phyloP scores from a whole-genome alignment of 1,140 invertebrate species.

The Artemia franciscana region DNA sequence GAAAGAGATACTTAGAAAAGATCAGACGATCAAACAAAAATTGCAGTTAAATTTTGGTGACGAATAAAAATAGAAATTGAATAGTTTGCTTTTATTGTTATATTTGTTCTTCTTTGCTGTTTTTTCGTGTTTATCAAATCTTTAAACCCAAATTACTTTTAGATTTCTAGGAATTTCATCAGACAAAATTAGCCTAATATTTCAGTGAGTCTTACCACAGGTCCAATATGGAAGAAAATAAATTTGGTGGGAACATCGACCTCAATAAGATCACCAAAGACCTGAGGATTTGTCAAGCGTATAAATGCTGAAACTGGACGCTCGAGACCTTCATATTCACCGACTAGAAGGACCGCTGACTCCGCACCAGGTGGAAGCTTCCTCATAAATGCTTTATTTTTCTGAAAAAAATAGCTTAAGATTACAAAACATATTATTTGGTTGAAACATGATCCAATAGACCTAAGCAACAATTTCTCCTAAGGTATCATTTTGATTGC shows the following conservation, averaged over 20 bases:
- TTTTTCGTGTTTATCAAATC: too few species aligned
- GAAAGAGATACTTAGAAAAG: too few species aligned
- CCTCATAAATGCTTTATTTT: conserved; percentile 79
- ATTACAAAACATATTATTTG: not conserved
- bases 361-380: conserved; percentile 93
- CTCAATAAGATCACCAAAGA: conserved; percentile 85
- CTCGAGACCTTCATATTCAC: conserved; percentile 87
- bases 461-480: too few species aligned
- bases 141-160: too few species aligned
- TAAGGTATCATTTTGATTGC: too few species aligned
- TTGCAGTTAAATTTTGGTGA: too few species aligned
- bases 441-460: too few species aligned
- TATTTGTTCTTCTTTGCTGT: not conserved
- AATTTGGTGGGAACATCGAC: conserved; percentile 90
- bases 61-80: conserved; percentile 3
- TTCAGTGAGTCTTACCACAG: conserved; percentile 44
- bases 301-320: conserved; percentile 79
- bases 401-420: conserved; percentile 23
- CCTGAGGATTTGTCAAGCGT: conserved; percentile 59
- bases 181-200: too few species aligned
- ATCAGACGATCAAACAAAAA: too few species aligned
- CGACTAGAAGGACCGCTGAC: conserved; percentile 89
- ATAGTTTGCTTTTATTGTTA: not conserved
- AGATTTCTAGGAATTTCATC: too few species aligned
- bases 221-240: conserved; percentile 79